phyloP scores from a whole-genome alignment of 2,888 invertebrate species.

The Volucella bombylans region DNA sequence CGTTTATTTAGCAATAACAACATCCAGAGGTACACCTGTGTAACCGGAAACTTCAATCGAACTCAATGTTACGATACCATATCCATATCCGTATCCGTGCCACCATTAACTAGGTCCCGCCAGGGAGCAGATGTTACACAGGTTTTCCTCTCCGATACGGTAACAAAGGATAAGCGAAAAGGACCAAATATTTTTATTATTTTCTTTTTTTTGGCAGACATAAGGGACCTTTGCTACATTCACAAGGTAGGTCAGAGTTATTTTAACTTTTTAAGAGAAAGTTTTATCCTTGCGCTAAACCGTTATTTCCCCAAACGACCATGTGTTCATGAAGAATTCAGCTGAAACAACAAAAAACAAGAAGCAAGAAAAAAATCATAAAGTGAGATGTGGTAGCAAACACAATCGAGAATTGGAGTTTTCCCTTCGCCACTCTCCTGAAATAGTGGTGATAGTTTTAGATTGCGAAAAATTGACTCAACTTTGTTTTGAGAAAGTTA shows the following conservation, averaged over 20 bases:
- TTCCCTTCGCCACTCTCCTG: neutral
- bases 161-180: constrained; percentile 13
- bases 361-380: neutral
- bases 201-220: neutral
- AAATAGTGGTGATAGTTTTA: constrained; percentile 26
- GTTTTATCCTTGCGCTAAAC: constrained; percentile 50
- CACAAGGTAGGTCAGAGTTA: constrained; percentile 39
- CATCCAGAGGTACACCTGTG: constrained; percentile 66
- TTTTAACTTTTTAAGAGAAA: constrained; percentile 48
- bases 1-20: constrained; percentile 69
- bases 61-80: neutral
- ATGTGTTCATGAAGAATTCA: constrained; percentile 47
- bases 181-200: constrained; percentile 8
- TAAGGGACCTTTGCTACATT: constrained; percentile 6
- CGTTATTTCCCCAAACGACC: constrained; percentile 51
- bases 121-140: constrained; percentile 5
- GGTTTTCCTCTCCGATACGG: neutral
- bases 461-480: constrained; percentile 2
- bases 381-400: constrained; percentile 36
- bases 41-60: constrained; percentile 41
- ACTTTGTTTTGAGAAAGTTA: neutral
- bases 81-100: no score
- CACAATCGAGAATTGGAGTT: constrained; percentile 10
- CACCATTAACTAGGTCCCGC: neutral
- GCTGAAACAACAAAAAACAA: neutral